Conservation (phyloP, 2,113 vertebrate genomes). For the Psilopsiagon aymara region DNA sequence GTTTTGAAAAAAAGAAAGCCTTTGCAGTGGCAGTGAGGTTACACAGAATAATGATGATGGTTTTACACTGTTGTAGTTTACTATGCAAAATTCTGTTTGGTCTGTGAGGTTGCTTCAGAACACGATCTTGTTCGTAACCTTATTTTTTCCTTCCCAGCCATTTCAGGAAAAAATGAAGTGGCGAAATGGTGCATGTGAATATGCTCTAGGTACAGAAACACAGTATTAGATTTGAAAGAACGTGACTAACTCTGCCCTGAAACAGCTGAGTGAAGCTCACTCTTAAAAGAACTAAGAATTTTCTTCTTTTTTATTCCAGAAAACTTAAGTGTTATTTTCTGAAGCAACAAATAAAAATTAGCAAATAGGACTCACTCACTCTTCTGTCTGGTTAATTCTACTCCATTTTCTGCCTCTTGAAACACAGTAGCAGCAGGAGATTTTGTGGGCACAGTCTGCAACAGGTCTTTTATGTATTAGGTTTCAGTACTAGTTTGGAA, state of each 20-base stretch:
- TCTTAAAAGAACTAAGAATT: neutral
- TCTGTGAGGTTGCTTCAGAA: neutral
- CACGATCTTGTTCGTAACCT: neutral
- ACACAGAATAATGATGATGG: neutral
- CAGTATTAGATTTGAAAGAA: neutral
- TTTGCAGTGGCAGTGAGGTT: neutral
- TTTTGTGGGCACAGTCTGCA: neutral
- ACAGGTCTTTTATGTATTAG: neutral
- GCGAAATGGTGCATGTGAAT: accelerated
- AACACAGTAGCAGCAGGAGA: neutral
- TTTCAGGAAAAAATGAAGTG: neutral
- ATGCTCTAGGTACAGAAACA: neutral
- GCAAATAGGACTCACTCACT: neutral
- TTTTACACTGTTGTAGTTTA: accelerated
- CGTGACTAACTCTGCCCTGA: neutral
- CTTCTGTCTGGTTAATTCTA: neutral
- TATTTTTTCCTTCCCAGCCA: neutral
- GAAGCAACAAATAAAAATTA: neutral
- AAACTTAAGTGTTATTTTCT: neutral
- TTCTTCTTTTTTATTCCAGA: neutral
- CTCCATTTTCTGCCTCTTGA: neutral
- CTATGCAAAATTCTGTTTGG: accelerated
- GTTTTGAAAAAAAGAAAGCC: neutral
- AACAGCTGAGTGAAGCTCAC: neutral
- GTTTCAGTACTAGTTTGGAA: neutral